These are phyloP conservation scores for Calypte anna DNA, from an alignment of 2,113 vertebrate genomes.

Conservation along the genomic window DNA sequence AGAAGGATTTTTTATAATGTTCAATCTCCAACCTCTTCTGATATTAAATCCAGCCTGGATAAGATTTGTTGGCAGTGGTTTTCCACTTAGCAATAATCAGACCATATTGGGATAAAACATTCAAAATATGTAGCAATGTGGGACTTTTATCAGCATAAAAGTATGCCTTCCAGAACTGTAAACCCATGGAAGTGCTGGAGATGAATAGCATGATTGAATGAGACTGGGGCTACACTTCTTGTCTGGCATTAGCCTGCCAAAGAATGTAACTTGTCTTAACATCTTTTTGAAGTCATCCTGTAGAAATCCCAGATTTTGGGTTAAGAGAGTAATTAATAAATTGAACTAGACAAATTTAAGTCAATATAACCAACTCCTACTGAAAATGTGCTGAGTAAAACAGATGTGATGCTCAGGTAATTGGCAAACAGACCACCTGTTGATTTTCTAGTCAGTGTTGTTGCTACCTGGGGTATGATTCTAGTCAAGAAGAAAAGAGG, in stretches of 20 bases:
- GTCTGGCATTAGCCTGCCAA: slow-evolving; percentile 16
- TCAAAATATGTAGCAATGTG: background rate
- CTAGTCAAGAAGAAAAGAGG: slow-evolving; percentile 50
- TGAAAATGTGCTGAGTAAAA: slow-evolving; percentile 44
- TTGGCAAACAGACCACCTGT: slow-evolving; percentile 22
- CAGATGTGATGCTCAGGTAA: background rate
- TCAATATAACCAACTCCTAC: background rate
- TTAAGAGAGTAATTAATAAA: slow-evolving; percentile 52
- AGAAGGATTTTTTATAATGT: background rate
- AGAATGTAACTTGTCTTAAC: slow-evolving; percentile 3
- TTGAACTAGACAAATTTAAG: background rate
- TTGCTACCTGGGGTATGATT: slow-evolving; percentile 31
- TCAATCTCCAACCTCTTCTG: background rate
- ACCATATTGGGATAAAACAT: slow-evolving; percentile 46
- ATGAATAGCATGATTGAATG: background rate
- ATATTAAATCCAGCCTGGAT: slow-evolving; percentile 2
- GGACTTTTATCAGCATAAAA: background rate
- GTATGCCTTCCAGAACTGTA: background rate
- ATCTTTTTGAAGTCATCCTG: slow-evolving; percentile 41
- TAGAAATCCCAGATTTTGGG: slow-evolving; percentile 46
- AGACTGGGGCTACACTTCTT: background rate
- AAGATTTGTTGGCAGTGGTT: background rate
- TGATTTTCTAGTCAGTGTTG: slow-evolving; percentile 40
- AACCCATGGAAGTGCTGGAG: background rate
- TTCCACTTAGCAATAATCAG: slow-evolving; percentile 37